Evolutionary conservation across 2,888 invertebrate species (phyloP), one percentile per base, ranked within the genome.

Genomic region (Marronus borbonicus): DNA sequence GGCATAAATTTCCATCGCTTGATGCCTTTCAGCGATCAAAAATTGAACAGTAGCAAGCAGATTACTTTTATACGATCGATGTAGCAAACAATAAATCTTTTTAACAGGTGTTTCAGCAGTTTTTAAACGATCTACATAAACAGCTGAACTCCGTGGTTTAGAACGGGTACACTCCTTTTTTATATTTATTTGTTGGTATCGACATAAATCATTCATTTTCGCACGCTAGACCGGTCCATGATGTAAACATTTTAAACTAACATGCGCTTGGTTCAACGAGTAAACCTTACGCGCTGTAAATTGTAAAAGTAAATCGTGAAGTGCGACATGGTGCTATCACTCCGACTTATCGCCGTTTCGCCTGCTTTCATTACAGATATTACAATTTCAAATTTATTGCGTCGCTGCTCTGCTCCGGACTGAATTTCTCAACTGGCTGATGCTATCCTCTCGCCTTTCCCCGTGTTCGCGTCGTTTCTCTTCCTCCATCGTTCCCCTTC

Each of bases 311-410:
- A 39, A 65, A 17, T 65, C 20, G 17, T 17, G 39, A 31, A 65
- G 39, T 39, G 28, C 31, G 12, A 14, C 28, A 28, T 8, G 58
- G 4, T 28, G 55, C 39, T 65, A 65, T 65, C 66, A 49, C 44
- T 68, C 36, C 49, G 49, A 49, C 49, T 68, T 68, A 39, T 49
- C 49, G 44, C 17, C 68, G 28, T 68, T 68, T 49, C 68, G 66
- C 66, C 20, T 44, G 66, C 60, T 66, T 66, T 66, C 39, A 66
- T 66, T 66, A 66, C 44, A 24, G 68, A 49, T 68, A 68, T 68
- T 68, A 68, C 68, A 68, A 68, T 68, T 68, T 68, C 68, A 68
- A 68, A 68, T 68, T 68, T 68, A 68, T 68, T 68, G 28, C 49
- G 68, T 68, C 68, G 20, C 49, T 24, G 5, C 20, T 68, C 50